Conservation (phyloP, 1,140 invertebrate genomes). For the Lerema accius region DNA sequence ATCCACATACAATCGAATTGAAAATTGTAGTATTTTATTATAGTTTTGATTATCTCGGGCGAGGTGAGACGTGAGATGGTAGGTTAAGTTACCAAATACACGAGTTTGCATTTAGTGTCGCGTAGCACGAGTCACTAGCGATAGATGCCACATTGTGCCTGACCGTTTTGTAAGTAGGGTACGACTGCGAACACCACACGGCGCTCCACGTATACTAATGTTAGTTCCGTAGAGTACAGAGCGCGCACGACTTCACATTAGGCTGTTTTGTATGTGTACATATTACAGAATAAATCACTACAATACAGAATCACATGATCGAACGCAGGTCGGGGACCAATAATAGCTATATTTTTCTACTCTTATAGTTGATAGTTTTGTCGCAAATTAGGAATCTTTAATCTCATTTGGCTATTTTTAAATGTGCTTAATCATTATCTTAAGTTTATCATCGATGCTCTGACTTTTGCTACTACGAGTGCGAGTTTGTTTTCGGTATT, state of each 20-base stretch:
- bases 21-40: slow-evolving; percentile 37
- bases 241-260: slow-evolving; percentile 30
- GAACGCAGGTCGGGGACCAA: slow-evolving; percentile 26
- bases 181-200: slow-evolving; percentile 44
- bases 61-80: slow-evolving; percentile 45
- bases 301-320: background rate
- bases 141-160: slow-evolving; percentile 74
- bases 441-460: background rate
- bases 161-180: slow-evolving; percentile 56
- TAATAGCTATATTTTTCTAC: slow-evolving; percentile 28
- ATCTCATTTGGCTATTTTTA: background rate
- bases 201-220: slow-evolving; percentile 33
- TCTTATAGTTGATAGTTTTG: slow-evolving; percentile 8
- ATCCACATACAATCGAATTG: slow-evolving; percentile 30
- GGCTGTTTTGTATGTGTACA: background rate
- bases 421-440: background rate
- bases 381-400: slow-evolving; percentile 3
- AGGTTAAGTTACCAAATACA: slow-evolving; percentile 72
- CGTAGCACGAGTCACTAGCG: slow-evolving; percentile 55
- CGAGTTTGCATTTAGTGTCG: slow-evolving; percentile 71
- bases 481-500: background rate
- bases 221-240: slow-evolving; percentile 15
- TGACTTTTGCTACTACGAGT: background rate
- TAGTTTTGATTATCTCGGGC: slow-evolving; percentile 57
- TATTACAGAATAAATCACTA: slow-evolving; percentile 2